Percentiles rank a stretch among this genome's conserved stretches.
These are phyloP conservation scores for Glyptemys insculpta DNA, from an alignment of 2,797 vertebrate species.

Conservation along the genomic window DNA sequence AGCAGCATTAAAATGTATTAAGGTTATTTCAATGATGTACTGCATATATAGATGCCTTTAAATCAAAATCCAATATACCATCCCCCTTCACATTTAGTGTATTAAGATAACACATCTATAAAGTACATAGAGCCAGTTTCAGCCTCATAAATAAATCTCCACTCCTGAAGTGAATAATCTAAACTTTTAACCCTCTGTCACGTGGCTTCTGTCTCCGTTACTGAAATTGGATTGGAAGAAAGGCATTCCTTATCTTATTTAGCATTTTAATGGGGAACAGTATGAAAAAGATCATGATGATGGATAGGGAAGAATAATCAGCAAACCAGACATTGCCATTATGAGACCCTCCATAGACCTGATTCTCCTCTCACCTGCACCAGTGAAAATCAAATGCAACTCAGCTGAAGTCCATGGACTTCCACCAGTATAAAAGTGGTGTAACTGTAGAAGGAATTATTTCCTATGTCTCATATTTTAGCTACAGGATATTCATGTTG, in stretches of 20 bases:
- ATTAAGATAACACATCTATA: neutral
- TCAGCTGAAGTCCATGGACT: neutral
- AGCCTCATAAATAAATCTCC: neutral
- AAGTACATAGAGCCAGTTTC: neutral
- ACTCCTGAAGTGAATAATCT: neutral
- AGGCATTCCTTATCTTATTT: neutral
- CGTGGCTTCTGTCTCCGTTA: neutral
- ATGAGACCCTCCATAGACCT: neutral
- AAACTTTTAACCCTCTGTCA: neutral
- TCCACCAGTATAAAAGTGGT: neutral
- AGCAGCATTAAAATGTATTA: neutral
- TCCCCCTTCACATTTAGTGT: neutral
- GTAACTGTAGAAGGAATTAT: rapidly evolving
- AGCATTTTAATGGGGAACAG: neutral
- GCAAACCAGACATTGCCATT: neutral
- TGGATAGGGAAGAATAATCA: neutral
- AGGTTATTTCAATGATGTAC: neutral
- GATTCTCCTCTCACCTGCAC: neutral
- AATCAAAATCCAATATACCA: neutral
- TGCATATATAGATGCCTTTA: neutral
- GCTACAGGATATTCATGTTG: neutral
- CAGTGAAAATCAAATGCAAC: neutral
- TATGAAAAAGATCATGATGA: neutral
- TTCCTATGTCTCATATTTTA: rapidly evolving
- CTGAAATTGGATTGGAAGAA: neutral